Conservation (phyloP, 1,140 invertebrate species). For the Vanessa tameamea region DNA sequence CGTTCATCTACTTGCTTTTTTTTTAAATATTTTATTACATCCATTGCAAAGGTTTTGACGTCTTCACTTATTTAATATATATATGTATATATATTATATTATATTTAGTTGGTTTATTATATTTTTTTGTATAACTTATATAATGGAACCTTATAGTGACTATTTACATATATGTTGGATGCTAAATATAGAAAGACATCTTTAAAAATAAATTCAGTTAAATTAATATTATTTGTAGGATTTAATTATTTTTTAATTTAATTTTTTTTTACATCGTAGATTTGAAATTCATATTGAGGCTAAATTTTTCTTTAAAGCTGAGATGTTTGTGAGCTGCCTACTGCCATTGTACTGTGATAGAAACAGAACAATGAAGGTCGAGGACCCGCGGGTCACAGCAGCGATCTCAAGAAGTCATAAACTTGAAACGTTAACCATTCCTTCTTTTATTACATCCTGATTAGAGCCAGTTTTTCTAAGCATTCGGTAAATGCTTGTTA, state of each 20-base stretch:
- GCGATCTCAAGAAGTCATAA: constrained; percentile 38
- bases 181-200: no score
- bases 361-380: constrained; percentile 73
- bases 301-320: neutral
- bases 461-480: constrained; percentile 9
- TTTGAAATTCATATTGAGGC: neutral
- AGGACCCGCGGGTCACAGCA: constrained; percentile 68
- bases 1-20: no score
- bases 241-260: neutral
- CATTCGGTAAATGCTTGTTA: neutral
- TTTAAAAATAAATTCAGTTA: no score
- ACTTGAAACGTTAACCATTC: constrained; percentile 47
- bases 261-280: neutral
- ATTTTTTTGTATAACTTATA: no score
- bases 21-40: no score
- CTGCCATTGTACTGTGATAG: constrained; percentile 65
- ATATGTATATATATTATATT: no score
- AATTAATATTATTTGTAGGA: no score
- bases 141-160: no score
- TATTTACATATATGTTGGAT: no score
- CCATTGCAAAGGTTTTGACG: no score
- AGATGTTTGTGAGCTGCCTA: constrained; percentile 25
- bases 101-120: no score
- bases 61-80: no score
- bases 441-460: constrained; percentile 33